A percentile compares a stretch with the other conserved stretches of the same genome.
phyloP scores from a whole-genome alignment of 2,888 invertebrate species.

The Alloplasta piceator region DNA sequence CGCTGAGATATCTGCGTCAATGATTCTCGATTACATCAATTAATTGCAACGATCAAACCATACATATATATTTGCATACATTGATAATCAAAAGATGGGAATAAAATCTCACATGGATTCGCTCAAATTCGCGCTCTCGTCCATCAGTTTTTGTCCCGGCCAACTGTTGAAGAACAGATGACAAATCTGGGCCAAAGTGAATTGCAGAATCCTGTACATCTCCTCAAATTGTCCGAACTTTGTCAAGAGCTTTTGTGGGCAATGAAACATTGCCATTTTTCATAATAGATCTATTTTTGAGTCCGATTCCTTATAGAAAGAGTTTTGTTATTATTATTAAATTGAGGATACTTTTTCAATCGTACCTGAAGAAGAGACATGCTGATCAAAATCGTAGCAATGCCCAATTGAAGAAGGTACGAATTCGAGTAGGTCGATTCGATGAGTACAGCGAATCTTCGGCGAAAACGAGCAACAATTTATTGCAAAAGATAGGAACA shows the following conservation, averaged over 20 bases:
- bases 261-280: neutral
- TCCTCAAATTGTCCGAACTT: slow-evolving; percentile 42
- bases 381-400: slow-evolving; percentile 10
- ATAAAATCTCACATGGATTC: slow-evolving; percentile 32
- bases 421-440: slow-evolving; percentile 31
- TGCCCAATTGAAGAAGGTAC: slow-evolving; percentile 10
- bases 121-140: slow-evolving; percentile 20
- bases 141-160: slow-evolving; percentile 35
- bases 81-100: neutral
- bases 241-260: slow-evolving; percentile 22
- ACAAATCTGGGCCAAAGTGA: slow-evolving; percentile 16
- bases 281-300: too few relatives aligned
- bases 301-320: too few relatives aligned
- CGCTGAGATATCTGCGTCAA: slow-evolving; percentile 23
- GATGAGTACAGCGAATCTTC: slow-evolving; percentile 26
- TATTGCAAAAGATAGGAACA: neutral
- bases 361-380: slow-evolving; percentile 19
- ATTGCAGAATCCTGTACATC: slow-evolving; percentile 32
- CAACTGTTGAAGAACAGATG: slow-evolving; percentile 40
- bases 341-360: neutral
- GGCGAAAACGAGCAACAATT: neutral
- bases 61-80: too few relatives aligned
- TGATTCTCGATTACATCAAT: neutral
- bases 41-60: neutral
- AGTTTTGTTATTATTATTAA: neutral